Conservation (phyloP, 1,140 invertebrate species). For the Penaeus indicus region DNA sequence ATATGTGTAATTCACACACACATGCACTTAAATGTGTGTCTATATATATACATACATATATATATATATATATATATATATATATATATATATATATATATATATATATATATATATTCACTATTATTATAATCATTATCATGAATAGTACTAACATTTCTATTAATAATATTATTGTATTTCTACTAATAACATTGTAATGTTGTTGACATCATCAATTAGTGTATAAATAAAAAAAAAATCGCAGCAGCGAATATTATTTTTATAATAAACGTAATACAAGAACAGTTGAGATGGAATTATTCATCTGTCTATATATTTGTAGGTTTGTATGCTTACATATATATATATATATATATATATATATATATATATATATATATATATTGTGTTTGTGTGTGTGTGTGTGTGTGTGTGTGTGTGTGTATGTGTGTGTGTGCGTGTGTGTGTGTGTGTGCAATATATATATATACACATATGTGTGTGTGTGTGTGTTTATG, state of each 20-base stretch:
- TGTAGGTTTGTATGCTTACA: not conserved
- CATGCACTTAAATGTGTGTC: too few relatives aligned
- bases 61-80: not conserved
- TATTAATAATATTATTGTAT: too few relatives aligned
- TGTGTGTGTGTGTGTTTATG: not conserved
- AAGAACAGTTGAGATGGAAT: too few relatives aligned
- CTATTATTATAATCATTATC: too few relatives aligned
- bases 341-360: slow-evolving; percentile 10
- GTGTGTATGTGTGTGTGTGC: not conserved
- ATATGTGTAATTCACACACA: too few relatives aligned
- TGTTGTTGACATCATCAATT: too few relatives aligned
- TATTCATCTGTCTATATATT: slow-evolving; percentile 4
- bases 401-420: not conserved
- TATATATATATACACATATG: not conserved
- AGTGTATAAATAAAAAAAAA: too few relatives aligned
- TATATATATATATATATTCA: slow-evolving; percentile 17
- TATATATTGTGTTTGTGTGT: not conserved
- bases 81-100: slow-evolving; percentile 24
- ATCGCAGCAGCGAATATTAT: too few relatives aligned
- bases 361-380: slow-evolving; percentile 27
- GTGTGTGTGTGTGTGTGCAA: not conserved
- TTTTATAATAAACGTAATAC: too few relatives aligned
- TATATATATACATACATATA: not conserved
- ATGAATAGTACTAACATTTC: too few relatives aligned
- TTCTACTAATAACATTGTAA: too few relatives aligned